Percentiles rank a stretch among this genome's conserved stretches.
Conservation (phyloP, 2,113 vertebrate genomes). For the Microcebus lehilahytsara region DNA sequence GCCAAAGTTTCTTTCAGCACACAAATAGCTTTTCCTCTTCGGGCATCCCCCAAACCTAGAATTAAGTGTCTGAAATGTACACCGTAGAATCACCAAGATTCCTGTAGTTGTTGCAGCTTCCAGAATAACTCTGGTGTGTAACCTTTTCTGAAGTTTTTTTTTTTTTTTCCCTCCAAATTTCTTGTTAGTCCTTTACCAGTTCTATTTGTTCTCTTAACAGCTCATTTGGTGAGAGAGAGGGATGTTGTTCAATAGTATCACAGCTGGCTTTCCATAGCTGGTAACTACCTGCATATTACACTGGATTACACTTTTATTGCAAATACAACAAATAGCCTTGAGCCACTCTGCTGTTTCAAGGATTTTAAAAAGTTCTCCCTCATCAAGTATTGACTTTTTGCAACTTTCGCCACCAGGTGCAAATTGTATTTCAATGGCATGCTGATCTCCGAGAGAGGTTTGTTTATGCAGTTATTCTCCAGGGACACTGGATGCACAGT, state of each 20-base stretch:
- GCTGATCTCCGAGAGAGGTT: constrained; percentile 49
- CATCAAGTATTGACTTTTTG: constrained; percentile 68
- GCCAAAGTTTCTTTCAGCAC: constrained; percentile 60
- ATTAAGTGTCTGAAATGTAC: constrained; percentile 39
- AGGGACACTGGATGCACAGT: neutral
- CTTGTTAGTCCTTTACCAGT: constrained; percentile 63
- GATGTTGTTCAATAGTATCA: neutral
- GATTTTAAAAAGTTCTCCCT: constrained; percentile 62
- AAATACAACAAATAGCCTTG: constrained; percentile 62
- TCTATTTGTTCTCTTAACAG: constrained; percentile 34
- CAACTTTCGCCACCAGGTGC: constrained; percentile 55
- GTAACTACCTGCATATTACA: constrained; percentile 27
- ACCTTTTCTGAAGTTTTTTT: constrained; percentile 48
- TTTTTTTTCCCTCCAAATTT: neutral
- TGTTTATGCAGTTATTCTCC: constrained; percentile 20
- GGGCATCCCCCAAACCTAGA: constrained; percentile 1
- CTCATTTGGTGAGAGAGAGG: constrained; percentile 21
- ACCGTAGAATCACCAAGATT: constrained; percentile 47
- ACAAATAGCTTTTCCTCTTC: constrained; percentile 63
- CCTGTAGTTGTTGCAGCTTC: constrained; percentile 50
- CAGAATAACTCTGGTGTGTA: constrained; percentile 44
- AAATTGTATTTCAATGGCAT: constrained; percentile 64
- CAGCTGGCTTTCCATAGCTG: constrained; percentile 49
- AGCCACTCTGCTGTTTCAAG: constrained; percentile 48
- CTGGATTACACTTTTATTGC: constrained; percentile 44